Conservation (phyloP, 1,140 invertebrate species). For the Cotesia typhae region DNA sequence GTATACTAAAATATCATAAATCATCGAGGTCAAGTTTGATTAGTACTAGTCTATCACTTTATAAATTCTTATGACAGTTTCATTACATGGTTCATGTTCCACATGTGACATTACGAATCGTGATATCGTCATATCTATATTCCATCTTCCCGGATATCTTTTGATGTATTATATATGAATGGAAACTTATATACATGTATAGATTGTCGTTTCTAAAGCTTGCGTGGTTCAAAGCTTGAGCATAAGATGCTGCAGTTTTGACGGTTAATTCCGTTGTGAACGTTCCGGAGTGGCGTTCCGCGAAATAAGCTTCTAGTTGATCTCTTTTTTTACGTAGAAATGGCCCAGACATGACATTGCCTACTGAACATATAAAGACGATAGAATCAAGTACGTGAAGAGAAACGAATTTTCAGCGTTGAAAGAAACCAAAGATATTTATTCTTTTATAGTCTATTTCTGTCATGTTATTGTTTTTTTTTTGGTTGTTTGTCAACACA, state of each 20-base stretch:
- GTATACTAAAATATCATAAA: too few species aligned
- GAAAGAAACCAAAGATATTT: background rate
- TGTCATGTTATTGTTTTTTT: conserved; percentile 6
- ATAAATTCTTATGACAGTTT: conserved; percentile 4
- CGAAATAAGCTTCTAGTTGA: conserved; percentile 53
- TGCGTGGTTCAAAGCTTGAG: background rate
- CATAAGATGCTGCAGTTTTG: conserved; percentile 43
- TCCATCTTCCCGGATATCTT: background rate
- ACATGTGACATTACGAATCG: background rate
- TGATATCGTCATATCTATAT: background rate
- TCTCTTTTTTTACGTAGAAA: conserved; percentile 42
- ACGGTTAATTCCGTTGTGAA: conserved; percentile 46
- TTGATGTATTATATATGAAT: background rate
- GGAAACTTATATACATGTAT: conserved; percentile 11
- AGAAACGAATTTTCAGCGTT: background rate
- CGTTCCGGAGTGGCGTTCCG: conserved; percentile 43
- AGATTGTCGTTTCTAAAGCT: background rate
- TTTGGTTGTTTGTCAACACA: background rate
- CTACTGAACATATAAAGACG: background rate
- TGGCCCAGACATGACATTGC: conserved; percentile 15
- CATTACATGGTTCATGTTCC: background rate
- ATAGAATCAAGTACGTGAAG: conserved; percentile 6
- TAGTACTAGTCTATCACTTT: background rate
- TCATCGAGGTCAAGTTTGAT: too few species aligned
- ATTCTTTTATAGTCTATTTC: background rate